Evolutionary conservation across 2,888 invertebrate genomes (phyloP), one percentile per base, ranked within the genome.

Genomic region (Steinernema hermaphroditum): DNA sequence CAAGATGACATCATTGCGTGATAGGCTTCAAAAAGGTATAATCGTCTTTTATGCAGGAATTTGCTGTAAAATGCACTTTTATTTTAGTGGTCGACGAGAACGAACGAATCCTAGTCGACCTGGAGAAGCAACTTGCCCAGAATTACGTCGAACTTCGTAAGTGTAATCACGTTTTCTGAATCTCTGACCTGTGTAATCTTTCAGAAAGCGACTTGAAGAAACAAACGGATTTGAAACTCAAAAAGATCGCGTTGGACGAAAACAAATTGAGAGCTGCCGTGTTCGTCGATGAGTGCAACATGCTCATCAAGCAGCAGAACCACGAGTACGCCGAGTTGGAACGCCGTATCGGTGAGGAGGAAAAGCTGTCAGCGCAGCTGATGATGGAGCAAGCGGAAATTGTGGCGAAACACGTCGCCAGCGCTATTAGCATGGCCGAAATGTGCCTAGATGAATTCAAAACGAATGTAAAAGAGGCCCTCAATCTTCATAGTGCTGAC

Each of bases 341-440:
- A 22, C 54, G 54, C 19, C 54, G 54, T 8, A 54, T 54, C 27
- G 54, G 6, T 16, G 54, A 54, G 27, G 54, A 54, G 27, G 54
- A 54, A 27, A 22, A 27, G 27, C 6, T 54, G 6, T 2, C 54
- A 22, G 16, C 12, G 27, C 54, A 54, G 54, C 54, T 54, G 54
- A 54, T 54, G 22, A 4, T 27, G 27, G 54, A 22, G 27, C 22
- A 27, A 12, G 27, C 54, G 14, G 54, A 22, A 12, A 4, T 54
- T 4, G 27, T 54, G 9, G 27, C 54, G 22, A 54, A 54, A 24
- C 54, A 54, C 24, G 6, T 22, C 12, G 6, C 24, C 22, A 14
- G n/a, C 2, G 54, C 54, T 54, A 16, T 16, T 2, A 6, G 12
- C 12, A 4, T 54, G 24, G 16, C 24, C 27, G 27, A 22, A 4